Conservation (phyloP, 2,113 vertebrate species). For the Proteles cristata region DNA sequence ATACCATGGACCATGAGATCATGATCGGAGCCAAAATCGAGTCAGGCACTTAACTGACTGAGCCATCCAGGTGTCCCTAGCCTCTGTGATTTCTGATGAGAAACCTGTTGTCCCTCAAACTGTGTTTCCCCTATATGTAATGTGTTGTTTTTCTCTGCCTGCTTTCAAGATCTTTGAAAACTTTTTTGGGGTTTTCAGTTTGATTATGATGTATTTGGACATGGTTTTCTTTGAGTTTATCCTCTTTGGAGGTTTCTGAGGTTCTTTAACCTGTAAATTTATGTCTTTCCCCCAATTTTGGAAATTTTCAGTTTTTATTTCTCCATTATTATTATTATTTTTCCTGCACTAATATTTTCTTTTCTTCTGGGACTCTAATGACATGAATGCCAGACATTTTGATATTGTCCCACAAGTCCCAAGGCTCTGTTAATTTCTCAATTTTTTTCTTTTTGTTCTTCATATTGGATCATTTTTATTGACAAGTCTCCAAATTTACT, state of each 20-base stretch:
- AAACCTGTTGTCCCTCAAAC: background rate
- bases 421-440: background rate
- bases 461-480: background rate
- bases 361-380: background rate
- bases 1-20: too few relatives aligned
- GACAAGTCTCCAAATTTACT: background rate
- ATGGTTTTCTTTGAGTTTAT: background rate
- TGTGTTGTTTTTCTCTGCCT: background rate
- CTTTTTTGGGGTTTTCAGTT: background rate
- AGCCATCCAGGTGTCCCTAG: too few relatives aligned
- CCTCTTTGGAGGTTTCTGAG: background rate
- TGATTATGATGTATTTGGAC: background rate
- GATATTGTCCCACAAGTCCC: background rate
- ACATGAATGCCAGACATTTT: background rate
- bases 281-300: background rate
- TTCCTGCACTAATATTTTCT: background rate
- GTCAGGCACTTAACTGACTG: too few relatives aligned
- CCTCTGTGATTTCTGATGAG: background rate
- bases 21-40: too few relatives aligned
- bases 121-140: background rate
- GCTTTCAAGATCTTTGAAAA: background rate
- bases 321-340: background rate
- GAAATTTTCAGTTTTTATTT: background rate
- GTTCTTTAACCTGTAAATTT: background rate
- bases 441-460: background rate